Evolutionary conservation across 2,113 vertebrate genomes (phyloP).

Genomic region (Gymnarchus niloticus): DNA sequence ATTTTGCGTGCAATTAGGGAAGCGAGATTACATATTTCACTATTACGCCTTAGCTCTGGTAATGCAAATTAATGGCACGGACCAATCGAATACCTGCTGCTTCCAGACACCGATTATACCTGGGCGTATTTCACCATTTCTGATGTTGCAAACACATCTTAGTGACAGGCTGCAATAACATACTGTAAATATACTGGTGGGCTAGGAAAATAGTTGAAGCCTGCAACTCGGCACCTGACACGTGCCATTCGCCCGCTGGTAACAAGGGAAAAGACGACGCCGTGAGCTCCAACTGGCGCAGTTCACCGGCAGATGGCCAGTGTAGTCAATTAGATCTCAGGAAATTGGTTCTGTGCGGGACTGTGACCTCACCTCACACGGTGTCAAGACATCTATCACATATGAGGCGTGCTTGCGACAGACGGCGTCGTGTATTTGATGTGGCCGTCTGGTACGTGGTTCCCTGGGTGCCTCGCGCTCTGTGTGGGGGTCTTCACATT

Average conservation of each 20-base stretch:
- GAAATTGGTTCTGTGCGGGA: neutral
- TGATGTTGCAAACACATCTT: neutral
- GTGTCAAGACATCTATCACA: neutral
- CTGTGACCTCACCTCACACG: neutral
- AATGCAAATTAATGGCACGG: neutral
- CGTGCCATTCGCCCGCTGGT: neutral
- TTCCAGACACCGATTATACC: neutral
- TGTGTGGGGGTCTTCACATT: neutral
- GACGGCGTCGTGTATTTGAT: too few species aligned
- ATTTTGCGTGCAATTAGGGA: too few species aligned
- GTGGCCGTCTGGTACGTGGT: too few species aligned
- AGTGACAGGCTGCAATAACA: neutral
- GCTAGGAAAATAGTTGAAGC: neutral
- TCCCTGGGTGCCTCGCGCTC: neutral
- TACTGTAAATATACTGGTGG: too few species aligned
- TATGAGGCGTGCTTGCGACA: neutral
- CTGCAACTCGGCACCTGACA: neutral
- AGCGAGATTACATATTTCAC: neutral
- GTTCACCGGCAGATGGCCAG: neutral
- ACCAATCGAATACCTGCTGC: neutral
- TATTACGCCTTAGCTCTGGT: neutral
- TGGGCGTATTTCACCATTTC: too few species aligned
- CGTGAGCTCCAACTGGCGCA: neutral
- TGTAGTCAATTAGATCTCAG: neutral
- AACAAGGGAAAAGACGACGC: neutral